These are phyloP conservation scores for Halictus quadricinctus DNA, from an alignment of 2,888 invertebrate genomes.

Conservation along the genomic window DNA sequence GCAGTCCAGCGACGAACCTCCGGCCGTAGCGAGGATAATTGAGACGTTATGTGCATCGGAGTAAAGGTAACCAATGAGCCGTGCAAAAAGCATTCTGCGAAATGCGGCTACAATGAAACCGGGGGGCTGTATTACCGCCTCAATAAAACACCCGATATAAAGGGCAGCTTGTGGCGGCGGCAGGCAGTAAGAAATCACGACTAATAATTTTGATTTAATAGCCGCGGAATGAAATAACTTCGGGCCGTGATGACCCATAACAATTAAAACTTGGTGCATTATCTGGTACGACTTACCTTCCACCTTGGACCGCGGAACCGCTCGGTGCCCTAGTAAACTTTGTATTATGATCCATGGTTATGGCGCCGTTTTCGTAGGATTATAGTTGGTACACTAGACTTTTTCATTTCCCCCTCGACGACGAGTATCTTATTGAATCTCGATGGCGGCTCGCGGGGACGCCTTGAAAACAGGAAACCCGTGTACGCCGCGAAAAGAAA, in stretches of 20 bases:
- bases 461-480: not conserved
- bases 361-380: conserved; percentile 54
- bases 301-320: conserved; percentile 42
- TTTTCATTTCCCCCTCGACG: conserved; percentile 32
- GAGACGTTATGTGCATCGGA: not conserved
- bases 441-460: conserved; percentile 21
- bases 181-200: conserved; percentile 44
- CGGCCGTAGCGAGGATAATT: not conserved
- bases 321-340: conserved; percentile 70
- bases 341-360: conserved; percentile 75
- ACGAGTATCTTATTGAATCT: conserved; percentile 52
- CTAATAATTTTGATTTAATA: conserved; percentile 70
- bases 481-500: not conserved
- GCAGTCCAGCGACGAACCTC: not conserved
- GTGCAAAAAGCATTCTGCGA: conserved; percentile 14
- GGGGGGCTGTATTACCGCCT: conserved; percentile 11
- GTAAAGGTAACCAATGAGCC: not conserved
- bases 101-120: not conserved
- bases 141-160: conserved; percentile 12
- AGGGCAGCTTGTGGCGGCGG: conserved; percentile 7
- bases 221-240: conserved; percentile 61
- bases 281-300: conserved; percentile 58
- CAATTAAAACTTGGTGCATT: conserved; percentile 77
- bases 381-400: conserved; percentile 49
- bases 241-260: conserved; percentile 70